Evolutionary conservation across 2,113 vertebrate genomes (phyloP), one percentile per base, ranked within the genome.

Genomic region (Eira barbara): DNA sequence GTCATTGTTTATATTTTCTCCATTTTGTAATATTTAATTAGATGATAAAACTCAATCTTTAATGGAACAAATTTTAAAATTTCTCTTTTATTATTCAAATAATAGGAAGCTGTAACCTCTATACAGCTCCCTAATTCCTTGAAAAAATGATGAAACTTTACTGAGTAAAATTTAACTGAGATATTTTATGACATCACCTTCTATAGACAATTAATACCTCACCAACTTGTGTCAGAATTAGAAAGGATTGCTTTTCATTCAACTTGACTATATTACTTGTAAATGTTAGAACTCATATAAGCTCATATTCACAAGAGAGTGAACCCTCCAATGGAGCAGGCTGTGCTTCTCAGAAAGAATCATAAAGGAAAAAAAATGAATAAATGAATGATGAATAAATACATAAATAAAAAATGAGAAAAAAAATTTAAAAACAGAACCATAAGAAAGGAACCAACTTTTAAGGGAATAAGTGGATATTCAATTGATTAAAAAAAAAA

Each of bases 181-280:
- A 23, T 69, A 36, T 59, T 96, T 55, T 74, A 57, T 65, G 49
- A 6, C 78, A 55, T 52, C 7, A 7, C 1, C 15, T 63, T 74
- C n/a, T 85, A 81, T 5, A 79, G 20, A 82, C 31, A 89, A 49
- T 9, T 91, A 91, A 89, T 23, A 91, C 59, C 31, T 93, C 55
- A 84, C 17, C 55, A 80, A 78, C 21, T 49, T 89, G 36, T 31
- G 23, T 89, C 71, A 93, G 89, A 15, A 78, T 73, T 83, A 85
- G 73, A 71, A 84, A 93, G 17, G 91, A 95, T 86, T 74, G 36
- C 7, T 69, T 89, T 90, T 84, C 71, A 39, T 67, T 84, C 31
- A 47, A 14, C n/a, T 74, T 93, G 27, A 63, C n/a, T 91, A 13
- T 47, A 61, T 45, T 82, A 34, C 45, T 79, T 42, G 17, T 42